These are phyloP conservation scores for Chroicocephalus ridibundus DNA, from an alignment of 2,113 vertebrate genomes.

Conservation along the genomic window DNA sequence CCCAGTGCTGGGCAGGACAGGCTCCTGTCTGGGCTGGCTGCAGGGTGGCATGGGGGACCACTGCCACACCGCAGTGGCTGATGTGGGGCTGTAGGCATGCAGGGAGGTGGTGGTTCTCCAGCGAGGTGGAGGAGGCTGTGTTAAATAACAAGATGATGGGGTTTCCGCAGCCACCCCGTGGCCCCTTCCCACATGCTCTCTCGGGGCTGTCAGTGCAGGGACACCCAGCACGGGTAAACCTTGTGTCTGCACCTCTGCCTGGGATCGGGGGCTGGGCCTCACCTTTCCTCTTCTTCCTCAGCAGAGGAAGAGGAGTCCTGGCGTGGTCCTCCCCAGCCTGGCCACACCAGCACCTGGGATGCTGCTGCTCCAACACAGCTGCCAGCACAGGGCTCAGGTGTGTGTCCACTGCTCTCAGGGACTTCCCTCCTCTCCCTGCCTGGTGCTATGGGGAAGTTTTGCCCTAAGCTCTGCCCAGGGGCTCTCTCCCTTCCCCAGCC, in stretches of 20 bases:
- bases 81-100: not conserved
- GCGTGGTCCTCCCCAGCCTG: constrained; percentile 35
- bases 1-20: not conserved
- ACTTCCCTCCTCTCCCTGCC: not conserved
- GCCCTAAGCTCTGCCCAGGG: not conserved
- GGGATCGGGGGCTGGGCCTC: not conserved
- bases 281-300: not conserved
- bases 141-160: not conserved
- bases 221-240: not conserved
- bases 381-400: constrained; percentile 70
- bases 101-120: not conserved
- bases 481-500: not conserved
- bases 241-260: not conserved
- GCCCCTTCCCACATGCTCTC: not conserved
- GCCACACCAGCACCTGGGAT: constrained; percentile 41
- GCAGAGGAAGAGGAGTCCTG: constrained; percentile 56
- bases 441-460: not conserved
- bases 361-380: constrained; percentile 55
- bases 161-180: not conserved
- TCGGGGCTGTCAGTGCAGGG: not conserved
- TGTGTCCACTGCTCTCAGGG: not conserved
- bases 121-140: not conserved
- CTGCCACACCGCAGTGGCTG: not conserved
- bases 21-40: not conserved
- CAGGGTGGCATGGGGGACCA: accelerated